A percentile compares a stretch with the other conserved stretches of the same genome.
These are phyloP conservation scores for Alfaro cultratus DNA, from an alignment of 2,797 vertebrate genomes.

Conservation along the genomic window DNA sequence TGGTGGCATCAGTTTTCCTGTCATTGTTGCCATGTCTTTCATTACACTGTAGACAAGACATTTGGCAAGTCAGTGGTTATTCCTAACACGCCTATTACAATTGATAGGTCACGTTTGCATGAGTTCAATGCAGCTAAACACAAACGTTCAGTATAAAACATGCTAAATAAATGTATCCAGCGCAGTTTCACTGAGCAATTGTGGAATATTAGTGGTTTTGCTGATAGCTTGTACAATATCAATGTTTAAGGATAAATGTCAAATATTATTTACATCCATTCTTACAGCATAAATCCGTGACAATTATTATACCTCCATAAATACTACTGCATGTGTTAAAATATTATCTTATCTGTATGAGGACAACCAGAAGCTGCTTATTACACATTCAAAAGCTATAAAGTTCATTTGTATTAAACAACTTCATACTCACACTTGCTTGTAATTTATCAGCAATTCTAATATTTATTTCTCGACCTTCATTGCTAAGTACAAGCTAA, in stretches of 20 bases:
- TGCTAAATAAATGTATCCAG: neutral
- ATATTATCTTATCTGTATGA: neutral
- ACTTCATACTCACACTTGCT: neutral
- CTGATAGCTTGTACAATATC: neutral
- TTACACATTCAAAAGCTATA: neutral
- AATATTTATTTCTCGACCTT: neutral
- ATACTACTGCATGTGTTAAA: too few species aligned
- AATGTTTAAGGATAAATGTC: neutral
- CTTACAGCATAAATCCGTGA: too few species aligned
- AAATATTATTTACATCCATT: too few species aligned
- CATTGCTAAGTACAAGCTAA: neutral
- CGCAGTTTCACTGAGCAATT: neutral
- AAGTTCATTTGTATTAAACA: neutral
- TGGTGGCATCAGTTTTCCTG: constrained; percentile 27
- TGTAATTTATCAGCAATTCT: neutral
- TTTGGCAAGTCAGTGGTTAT: neutral
- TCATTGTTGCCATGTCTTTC: constrained; percentile 37
- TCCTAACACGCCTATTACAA: neutral
- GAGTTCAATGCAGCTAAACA: neutral
- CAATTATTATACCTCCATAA: too few species aligned
- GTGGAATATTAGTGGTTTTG: neutral
- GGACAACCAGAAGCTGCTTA: neutral
- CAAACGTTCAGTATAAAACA: neutral
- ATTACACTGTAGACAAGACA: constrained; percentile 32
- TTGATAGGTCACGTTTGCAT: neutral